Percentiles rank a stretch among this genome's conserved stretches.
These are phyloP conservation scores for Drosophila nr. medialis DNA, from an alignment of 2,888 invertebrate genomes.

Conservation along the genomic window DNA sequence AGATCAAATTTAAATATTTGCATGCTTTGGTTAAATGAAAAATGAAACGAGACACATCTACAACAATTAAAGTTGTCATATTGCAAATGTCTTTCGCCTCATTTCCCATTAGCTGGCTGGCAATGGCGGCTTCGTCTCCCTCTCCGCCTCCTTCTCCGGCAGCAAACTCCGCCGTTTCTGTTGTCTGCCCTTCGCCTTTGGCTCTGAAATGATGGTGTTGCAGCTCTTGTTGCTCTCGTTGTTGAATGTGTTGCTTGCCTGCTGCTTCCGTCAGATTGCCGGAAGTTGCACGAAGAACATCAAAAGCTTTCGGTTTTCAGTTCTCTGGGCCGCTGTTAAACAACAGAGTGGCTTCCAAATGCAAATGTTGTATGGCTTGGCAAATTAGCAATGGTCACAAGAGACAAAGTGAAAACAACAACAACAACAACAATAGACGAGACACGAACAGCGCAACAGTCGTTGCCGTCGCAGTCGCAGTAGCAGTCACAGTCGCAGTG, in stretches of 20 bases:
- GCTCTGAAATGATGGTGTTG: constrained; percentile 10
- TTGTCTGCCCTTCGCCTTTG: constrained; percentile 26
- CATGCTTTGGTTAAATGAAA: constrained; percentile 30
- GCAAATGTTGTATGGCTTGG: constrained; percentile 57
- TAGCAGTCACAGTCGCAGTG: constrained; percentile 16
- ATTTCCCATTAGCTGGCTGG: constrained; percentile 39
- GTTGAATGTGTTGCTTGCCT: constrained; percentile 30
- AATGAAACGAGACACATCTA: background rate
- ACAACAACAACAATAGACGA: background rate
- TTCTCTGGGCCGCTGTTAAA: constrained; percentile 51
- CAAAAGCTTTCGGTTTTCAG: constrained; percentile 65
- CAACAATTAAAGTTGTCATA: constrained; percentile 14
- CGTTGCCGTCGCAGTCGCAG: constrained; percentile 16
- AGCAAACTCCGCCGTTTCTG: constrained; percentile 16
- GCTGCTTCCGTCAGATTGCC: constrained; percentile 58
- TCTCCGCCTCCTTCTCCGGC: constrained; percentile 9
- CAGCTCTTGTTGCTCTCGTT: constrained; percentile 11
- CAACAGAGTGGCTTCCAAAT: constrained; percentile 38
- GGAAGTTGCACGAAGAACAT: constrained; percentile 65
- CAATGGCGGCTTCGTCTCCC: constrained; percentile 16
- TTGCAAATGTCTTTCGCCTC: constrained; percentile 10
- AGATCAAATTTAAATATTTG: constrained; percentile 32
- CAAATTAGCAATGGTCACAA: constrained; percentile 55
- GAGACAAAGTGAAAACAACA: constrained; percentile 1
- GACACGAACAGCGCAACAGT: constrained; percentile 58